Percentiles rank a stretch among this genome's conserved stretches.
These are phyloP conservation scores for Stenurella melanura DNA, from an alignment of 2,888 invertebrate genomes.

Conservation along the genomic window DNA sequence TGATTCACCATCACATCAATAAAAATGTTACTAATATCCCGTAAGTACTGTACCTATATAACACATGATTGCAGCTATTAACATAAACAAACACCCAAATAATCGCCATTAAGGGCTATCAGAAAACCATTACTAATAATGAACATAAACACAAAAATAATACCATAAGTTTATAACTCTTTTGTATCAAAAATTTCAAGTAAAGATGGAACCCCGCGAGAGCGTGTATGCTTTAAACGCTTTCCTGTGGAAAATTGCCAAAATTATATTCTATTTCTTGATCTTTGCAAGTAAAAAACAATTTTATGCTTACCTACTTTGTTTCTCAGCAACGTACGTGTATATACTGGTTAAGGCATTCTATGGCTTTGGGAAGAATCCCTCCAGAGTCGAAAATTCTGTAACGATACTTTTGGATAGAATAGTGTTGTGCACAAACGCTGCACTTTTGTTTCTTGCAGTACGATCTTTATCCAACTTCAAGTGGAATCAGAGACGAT, in stretches of 20 bases:
- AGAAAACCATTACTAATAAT: background rate
- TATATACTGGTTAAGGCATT: slow-evolving; percentile 4
- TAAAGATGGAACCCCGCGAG: background rate
- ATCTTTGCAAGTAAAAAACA: background rate
- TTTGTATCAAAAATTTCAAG: too few species aligned
- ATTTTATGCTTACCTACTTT: background rate
- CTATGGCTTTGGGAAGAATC: background rate
- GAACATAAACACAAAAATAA: background rate
- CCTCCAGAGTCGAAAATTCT: slow-evolving; percentile 1
- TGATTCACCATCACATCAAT: too few species aligned
- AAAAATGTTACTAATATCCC: too few species aligned
- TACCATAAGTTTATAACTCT: background rate
- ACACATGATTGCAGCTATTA: background rate
- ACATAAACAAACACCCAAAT: background rate
- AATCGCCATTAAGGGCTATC: background rate
- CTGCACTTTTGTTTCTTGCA: background rate
- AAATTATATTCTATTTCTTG: background rate
- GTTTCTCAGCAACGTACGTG: background rate
- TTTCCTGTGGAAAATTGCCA: background rate
- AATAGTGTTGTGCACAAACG: background rate
- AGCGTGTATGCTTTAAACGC: background rate
- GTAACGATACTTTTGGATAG: slow-evolving; percentile 9
- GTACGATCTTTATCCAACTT: background rate
- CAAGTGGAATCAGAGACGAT: background rate
- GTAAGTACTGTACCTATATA: too few species aligned